phyloP scores from a whole-genome alignment of 2,113 vertebrate species.

The Craseonycteris thonglongyai region DNA sequence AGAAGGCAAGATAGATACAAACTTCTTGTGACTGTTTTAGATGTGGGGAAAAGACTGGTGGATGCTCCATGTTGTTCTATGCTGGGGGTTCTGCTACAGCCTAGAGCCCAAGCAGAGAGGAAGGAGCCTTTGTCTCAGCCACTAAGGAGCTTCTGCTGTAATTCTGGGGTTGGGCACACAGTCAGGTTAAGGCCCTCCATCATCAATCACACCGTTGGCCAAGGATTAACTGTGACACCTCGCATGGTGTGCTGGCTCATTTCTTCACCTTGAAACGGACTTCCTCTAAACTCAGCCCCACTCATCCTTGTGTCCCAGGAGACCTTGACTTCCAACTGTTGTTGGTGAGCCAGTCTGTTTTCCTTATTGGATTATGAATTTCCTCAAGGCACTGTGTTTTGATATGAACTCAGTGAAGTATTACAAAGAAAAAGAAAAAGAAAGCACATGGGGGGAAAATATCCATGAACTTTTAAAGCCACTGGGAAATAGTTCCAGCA shows the following conservation, averaged over 20 bases:
- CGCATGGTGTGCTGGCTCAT: background rate
- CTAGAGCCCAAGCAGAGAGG: background rate
- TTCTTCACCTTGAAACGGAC: background rate
- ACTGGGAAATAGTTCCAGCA: background rate
- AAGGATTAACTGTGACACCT: background rate
- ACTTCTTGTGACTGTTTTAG: background rate
- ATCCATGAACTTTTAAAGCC: background rate
- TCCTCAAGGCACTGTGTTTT: background rate
- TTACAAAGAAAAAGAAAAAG: background rate
- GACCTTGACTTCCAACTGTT: background rate
- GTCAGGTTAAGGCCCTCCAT: too few relatives aligned
- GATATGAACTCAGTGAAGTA: background rate
- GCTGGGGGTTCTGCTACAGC: too few relatives aligned
- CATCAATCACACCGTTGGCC: background rate
- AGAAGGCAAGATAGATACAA: background rate
- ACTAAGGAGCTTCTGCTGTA: background rate
- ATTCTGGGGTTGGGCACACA: background rate
- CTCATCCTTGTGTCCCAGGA: background rate
- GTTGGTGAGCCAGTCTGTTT: background rate
- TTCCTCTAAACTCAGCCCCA: background rate
- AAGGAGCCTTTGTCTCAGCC: background rate
- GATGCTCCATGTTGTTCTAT: background rate
- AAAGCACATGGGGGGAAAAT: background rate
- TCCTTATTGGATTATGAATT: background rate
- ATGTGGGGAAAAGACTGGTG: background rate